A percentile compares a stretch with the other conserved stretches of the same genome.
Evolutionary conservation across 2,888 invertebrate genomes (phyloP).

Genomic region (Papilio demoleus): DNA sequence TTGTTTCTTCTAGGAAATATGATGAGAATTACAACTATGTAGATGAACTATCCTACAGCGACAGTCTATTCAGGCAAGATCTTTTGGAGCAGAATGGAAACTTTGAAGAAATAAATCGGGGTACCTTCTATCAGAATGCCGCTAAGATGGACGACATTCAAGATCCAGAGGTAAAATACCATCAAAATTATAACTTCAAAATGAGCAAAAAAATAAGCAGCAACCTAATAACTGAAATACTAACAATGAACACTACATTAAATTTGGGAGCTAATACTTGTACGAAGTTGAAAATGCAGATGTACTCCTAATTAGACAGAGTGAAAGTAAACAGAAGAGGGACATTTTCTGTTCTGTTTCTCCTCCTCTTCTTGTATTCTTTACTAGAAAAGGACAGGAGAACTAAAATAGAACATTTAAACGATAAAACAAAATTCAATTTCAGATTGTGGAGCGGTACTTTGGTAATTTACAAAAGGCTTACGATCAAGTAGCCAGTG

Average conservation of each 20-base stretch:
- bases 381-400: too few species aligned
- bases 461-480: conserved; percentile 61
- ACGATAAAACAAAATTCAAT: neutral
- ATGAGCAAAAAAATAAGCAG: neutral
- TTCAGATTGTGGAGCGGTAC: conserved; percentile 66
- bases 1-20: conserved; percentile 56
- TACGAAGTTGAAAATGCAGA: neutral
- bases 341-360: neutral
- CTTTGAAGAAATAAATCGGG: conserved; percentile 68
- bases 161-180: conserved; percentile 66
- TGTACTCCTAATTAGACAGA: neutral
- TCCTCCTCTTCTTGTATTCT: too few species aligned
- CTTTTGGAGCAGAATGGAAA: conserved; percentile 60
- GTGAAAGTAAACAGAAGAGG: neutral
- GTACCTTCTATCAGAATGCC: conserved; percentile 65
- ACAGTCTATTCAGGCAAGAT: conserved; percentile 62
- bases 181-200: conserved; percentile 1
- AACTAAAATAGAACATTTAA: too few species aligned
- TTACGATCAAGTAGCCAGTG: conserved; percentile 60
- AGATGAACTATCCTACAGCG: conserved; percentile 61
- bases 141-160: conserved; percentile 64
- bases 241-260: too few species aligned
- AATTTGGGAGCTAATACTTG: too few species aligned
- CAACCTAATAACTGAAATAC: neutral
- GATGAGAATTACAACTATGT: conserved; percentile 60